These are phyloP conservation scores for Isichthys henryi DNA, from an alignment of 2,113 vertebrate genomes.

Conservation along the genomic window DNA sequence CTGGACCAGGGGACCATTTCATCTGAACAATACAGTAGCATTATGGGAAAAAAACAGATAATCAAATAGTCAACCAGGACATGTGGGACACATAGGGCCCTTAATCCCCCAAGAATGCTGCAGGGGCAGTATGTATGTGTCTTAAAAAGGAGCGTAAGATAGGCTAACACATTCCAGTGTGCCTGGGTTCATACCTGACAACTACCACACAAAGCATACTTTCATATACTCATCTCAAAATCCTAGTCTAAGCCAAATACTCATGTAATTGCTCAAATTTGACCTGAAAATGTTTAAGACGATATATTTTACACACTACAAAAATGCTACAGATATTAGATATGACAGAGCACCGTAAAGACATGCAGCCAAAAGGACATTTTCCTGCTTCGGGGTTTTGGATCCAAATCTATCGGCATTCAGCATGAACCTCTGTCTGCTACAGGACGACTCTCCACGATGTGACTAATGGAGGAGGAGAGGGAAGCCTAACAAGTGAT, in stretches of 20 bases:
- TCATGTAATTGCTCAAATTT: not conserved
- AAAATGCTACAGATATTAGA: not conserved
- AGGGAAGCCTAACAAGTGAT: constrained; percentile 27
- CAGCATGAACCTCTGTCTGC: constrained; percentile 27
- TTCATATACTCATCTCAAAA: not conserved
- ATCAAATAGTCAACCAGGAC: not conserved
- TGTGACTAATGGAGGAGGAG: constrained; percentile 36
- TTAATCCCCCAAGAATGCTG: not conserved
- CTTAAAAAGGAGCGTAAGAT: not conserved
- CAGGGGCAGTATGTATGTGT: not conserved
- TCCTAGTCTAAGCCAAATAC: not conserved
- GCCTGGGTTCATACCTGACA: not conserved
- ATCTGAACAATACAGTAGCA: not conserved
- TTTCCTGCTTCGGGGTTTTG: not conserved
- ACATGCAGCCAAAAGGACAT: not conserved
- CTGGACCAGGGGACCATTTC: not conserved
- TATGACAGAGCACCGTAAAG: not conserved
- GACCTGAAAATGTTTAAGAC: not conserved
- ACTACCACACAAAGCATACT: not conserved
- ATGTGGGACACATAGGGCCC: too few species aligned
- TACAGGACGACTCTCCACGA: constrained; percentile 35
- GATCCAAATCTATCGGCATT: constrained; percentile 22
- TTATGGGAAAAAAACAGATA: not conserved
- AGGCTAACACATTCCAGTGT: not conserved
- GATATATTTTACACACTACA: not conserved